Evolutionary conservation across 2,888 invertebrate species (phyloP), one percentile per base, ranked within the genome.

Genomic region (Blastobasis lacticolella): DNA sequence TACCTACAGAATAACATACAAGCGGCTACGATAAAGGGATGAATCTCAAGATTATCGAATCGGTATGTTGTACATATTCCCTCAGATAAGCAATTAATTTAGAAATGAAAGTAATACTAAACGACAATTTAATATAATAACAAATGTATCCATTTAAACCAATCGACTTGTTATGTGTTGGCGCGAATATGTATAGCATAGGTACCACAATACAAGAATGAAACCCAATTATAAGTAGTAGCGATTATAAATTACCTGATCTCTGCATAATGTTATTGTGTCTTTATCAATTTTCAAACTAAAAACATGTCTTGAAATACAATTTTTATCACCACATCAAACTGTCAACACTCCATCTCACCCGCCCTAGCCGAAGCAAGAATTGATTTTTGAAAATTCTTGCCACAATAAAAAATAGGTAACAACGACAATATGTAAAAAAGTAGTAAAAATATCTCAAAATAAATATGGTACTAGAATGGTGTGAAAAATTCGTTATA

Each of bases 241-340:
- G 23, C 23, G 23, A 23, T 23, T 23, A 23, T 23, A 23, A n/a
- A 54, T 73, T 83, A 86, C 86, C 86, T 80, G 87, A 87, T 85
- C 87, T 83, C 80, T 86, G 86, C 86, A 86, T 86, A 68, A 58
- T 85, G 75, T 62, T 64, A 71, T 64, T 67, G 65, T 69, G 56
- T 53, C 58, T 61, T 72, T 8, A 72, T 66, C 66, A 67, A 67
- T 71, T 66, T 71, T 83, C 70, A 85, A 78, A 75, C 66, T 64
- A 73, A 75, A 81, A 81, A 82, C 87, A 88, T 87, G 69, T 79
- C 84, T 76, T 57, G 66, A 67, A 70, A 67, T 72, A 72, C 71
- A 58, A 75, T 70, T 74, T 74, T 67, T 71, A 64, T 62, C 76
- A 79, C 79, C 78, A 68, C 70, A 75, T 64, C 60, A 66, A 82